Evolutionary conservation across 2,797 vertebrate species (phyloP), one percentile per base, ranked within the genome.

Genomic region (Clarias platycephalus): DNA sequence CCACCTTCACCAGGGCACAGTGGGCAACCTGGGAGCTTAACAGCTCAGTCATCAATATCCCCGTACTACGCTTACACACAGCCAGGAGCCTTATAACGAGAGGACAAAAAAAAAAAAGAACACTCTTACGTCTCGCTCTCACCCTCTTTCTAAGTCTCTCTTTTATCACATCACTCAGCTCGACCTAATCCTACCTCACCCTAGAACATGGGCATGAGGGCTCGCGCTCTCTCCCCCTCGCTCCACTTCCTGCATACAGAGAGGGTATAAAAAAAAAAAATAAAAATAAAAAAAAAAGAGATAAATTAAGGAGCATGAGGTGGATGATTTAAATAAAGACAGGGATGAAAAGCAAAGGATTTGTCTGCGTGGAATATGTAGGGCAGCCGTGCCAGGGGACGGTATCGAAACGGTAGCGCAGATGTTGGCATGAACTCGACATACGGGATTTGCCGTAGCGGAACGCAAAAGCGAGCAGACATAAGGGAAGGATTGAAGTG

Each of bases 401-500:
- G 76, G 85, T 86, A 88, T 82, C 81, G 86, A 86, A 89, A 86
- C 80, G 57, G 34, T 8, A 34, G 89, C 71, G 89, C 88, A 93
- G 91, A 93, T 92, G 91, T 90, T 88, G 86, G 86, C 64, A 88
- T 34, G 88, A 90, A 91, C 89, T 83, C 82, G 88, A 90, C 64
- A 79, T 91, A 85, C 57, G 76, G 70, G 90, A 86, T 90, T 90
- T 58, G 88, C 81, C 84, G 88, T 85, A 89, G 85, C 85, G 89
- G 87, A 84, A 91, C 81, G 72, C 85, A 18, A 85, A 31, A 86
- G 34, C 57, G 58, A 70, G 74, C 63, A 40, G 67, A 78, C 57
- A 75, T 24, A 72, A 16, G 49, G 60, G 12, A 57, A 37, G 62
- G 70, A 76, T 57, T 16, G 5, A 24, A 58, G 3, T 28, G 15